A percentile compares a stretch with the other conserved stretches of the same genome.
Conservation (phyloP, 2,888 invertebrate species). For the Liposcelis brunnea region DNA sequence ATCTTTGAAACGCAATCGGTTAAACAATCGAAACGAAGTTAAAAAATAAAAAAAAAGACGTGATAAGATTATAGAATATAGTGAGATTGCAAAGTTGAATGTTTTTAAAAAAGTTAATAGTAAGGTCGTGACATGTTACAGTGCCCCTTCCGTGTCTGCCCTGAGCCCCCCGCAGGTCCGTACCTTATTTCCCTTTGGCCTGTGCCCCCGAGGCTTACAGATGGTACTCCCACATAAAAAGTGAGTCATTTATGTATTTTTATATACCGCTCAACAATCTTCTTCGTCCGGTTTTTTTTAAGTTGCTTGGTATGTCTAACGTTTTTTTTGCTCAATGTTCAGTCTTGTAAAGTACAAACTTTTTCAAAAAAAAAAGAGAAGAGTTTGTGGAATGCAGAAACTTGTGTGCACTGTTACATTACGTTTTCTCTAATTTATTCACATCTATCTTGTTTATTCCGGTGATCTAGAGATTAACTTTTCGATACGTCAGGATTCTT, state of each 20-base stretch:
- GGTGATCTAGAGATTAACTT: neutral
- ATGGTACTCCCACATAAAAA: conserved; percentile 8
- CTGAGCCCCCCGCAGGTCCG: conserved; percentile 8
- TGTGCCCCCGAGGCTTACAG: neutral
- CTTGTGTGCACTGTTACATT: conserved; percentile 7
- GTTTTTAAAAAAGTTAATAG: conserved; percentile 6
- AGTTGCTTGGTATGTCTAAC: neutral
- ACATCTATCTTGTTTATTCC: conserved; percentile 8
- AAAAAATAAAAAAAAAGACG: neutral
- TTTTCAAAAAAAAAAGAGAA: too few relatives aligned
- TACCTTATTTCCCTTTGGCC: conserved; percentile 6
- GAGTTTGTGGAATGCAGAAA: conserved; percentile 5
- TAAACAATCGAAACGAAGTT: neutral
- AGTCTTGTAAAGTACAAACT: too few relatives aligned
- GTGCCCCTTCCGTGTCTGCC: conserved; percentile 9
- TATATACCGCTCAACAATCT: conserved; percentile 1
- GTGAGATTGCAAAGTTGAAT: conserved; percentile 4
- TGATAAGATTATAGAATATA: neutral
- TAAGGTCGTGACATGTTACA: conserved; percentile 9
- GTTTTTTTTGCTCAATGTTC: too few relatives aligned
- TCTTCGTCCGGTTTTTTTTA: conserved; percentile 4
- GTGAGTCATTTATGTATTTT: conserved; percentile 7
- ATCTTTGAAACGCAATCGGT: neutral
- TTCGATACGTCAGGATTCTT: too few relatives aligned
- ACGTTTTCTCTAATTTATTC: conserved; percentile 7